Evolutionary conservation across 2,888 invertebrate genomes (phyloP), one percentile per base, ranked within the genome.

Genomic region (Galeopsomyia nigrocyanea): DNA sequence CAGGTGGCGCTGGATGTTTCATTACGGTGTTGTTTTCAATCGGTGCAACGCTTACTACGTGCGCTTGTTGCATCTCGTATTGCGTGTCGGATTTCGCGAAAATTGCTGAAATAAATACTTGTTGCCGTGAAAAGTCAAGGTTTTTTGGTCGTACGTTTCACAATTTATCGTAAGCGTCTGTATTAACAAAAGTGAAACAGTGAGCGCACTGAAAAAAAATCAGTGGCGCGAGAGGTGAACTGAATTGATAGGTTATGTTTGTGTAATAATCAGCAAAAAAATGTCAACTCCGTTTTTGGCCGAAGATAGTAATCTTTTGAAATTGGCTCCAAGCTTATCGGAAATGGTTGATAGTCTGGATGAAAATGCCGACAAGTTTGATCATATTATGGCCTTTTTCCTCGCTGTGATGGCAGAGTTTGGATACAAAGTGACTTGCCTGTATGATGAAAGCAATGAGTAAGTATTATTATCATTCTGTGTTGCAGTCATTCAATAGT

Each of bases 361-460:
- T 10, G 68, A 75, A 14, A 75, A 78, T 75, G 77, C 81, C 0
- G 78, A 67, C 14, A 81, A 80, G 66, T 81, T 82, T 63, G 84
- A 85, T 72, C 77, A 82, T 73, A 49, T 85, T 1, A 77, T 84
- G 70, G 82, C 81, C 13, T 73, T 84, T 51, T 71, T 81, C 26
- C 80, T 83, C 55, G 78, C 82, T 46, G 50, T 85, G 1, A 78
- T 83, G 76, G 72, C 77, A 16, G 85, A 85, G 66, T 78, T 73
- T 19, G 82, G 80, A 47, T 85, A 84, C 76, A 69, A 74, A 16
- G 46, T 79, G 13, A 19, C 70, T 19, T 58, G 74, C 2, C 65
- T 66, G 19, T 75, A 74, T 31, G 60, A 77, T 49, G 47, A 46
- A 63, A 26, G 64, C 0, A 67, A 55, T 31, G 22, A 71, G 78